Base-by-base conservation (phyloP, 2,888 invertebrate species). In the Sarcophaga carnaria region DNA sequence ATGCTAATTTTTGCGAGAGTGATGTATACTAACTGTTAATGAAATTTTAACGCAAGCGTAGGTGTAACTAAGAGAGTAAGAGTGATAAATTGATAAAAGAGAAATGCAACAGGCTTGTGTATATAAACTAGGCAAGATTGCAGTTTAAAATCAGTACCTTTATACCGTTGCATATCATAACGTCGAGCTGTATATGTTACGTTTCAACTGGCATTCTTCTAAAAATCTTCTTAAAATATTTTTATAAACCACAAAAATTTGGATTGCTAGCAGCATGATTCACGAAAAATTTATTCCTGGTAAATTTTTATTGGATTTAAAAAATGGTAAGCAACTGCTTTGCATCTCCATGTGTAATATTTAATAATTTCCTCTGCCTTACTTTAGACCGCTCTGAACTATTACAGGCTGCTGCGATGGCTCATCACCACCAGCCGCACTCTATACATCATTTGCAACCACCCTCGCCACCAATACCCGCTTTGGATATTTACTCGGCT, bases 211-310 rank as follows among this genome's bases (percentile, higher is more conserved):
- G 37, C 2, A 2, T 37, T 37, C 37, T 37, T 37, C 37, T 37
- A n/a, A n/a, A n/a, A n/a, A n/a, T n/a, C n/a, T n/a, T 54, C 4
- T 54, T 14, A 54, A 54, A 54, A 54, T 54, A 54, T 54, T 14
- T 49, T 49, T 4, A 49, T 14, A 49, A 49, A 12, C 14, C 14
- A 49, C 12, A 63, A 49, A 62, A 75, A 79, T 83, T 88, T 88
- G 88, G 87, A 90, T 84, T 86, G 88, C 37, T 66, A 62, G 67
- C 59, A 92, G 91, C 91, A 90, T 93, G 90, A 90, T 93, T 82
- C 92, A 93, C 88, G 92, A 93, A 86, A 92, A 93, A 89, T 83
- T 92, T 27, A 89, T 92, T 83, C 84, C 93, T 8, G 92, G 92
- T 67, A 91, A 93, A 85, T 92, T 93, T 88, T 89, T 90, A 66